These are phyloP conservation scores for Narcine bancroftii DNA, from an alignment of 2,113 vertebrate species.

Conservation along the genomic window DNA sequence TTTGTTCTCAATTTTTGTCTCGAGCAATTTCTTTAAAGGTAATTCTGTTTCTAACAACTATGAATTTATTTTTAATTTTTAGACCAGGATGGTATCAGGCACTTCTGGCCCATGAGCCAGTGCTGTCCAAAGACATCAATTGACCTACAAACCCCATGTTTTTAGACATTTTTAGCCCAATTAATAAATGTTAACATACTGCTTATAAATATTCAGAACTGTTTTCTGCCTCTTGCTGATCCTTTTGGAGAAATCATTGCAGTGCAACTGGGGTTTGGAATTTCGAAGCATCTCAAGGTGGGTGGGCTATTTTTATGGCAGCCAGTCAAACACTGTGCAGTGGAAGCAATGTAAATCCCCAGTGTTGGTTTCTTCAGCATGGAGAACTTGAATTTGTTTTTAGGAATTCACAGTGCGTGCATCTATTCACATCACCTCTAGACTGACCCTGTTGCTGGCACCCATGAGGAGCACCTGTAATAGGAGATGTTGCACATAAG, in stretches of 20 bases:
- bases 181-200: conserved; percentile 18
- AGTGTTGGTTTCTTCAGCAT: background rate
- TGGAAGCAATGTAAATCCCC: conserved; percentile 15
- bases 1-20: no score
- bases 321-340: conserved; percentile 9
- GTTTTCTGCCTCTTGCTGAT: background rate
- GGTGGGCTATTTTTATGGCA: conserved; percentile 46
- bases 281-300: conserved; percentile 44
- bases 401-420: conserved; percentile 9
- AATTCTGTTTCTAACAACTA: no score
- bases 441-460: conserved; percentile 50
- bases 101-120: no score
- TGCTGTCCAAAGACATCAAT: no score
- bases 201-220: background rate
- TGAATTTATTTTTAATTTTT: no score
- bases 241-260: background rate
- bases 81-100: no score
- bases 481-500: conserved; percentile 40
- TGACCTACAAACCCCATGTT: no score
- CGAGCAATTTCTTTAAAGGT: no score
- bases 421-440: conserved; percentile 34
- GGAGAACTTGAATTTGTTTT: conserved; percentile 35
- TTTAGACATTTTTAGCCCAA: no score
- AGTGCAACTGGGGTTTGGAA: conserved; percentile 40
- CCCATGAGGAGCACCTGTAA: conserved; percentile 53